Base-by-base conservation (phyloP, 1,140 invertebrate species). In the Procambarus virginalis region DNA sequence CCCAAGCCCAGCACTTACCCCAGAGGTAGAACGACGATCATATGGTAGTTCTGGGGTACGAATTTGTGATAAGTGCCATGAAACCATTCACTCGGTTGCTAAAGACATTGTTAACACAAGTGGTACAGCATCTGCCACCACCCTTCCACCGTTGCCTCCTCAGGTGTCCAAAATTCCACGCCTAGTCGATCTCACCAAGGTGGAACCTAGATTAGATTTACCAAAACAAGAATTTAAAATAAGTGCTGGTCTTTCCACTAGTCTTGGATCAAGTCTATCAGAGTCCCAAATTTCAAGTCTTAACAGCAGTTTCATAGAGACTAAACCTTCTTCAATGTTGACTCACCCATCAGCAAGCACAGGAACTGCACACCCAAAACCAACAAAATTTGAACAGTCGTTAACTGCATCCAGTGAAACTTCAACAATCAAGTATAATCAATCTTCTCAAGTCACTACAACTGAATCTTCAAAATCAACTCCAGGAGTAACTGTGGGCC, bases 61-160 rank as follows among this genome's bases (percentile, higher is more conserved):
- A 92, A 95, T 96, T 87, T 96, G 96, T 94, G 96, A 96, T 92
- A 96, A 96, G 91, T 96, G 96, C 93, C 95, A 95, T 92, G 95
- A 95, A 84, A 94, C 94, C 14, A 95, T 96, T 51, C 95, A 95
- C 64, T 94, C 93, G 68, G 93, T 95, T 88, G 95, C 95, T 34
- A 94, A 94, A 86, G 94, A 95, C 77, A 94, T 95, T 91, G 93
- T 94, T 4, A 93, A 91, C 58, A 92, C 86, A 4, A 89, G 75
- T 88, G 82, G 82, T 51, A 77, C 86, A 12, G 73, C 85, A 17
- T 83, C 88, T 84, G 78, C 86, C 46, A 80, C 91, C 12, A 64
- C 70, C 86, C 55, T 91, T 34, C 89, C 93, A 81, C 89, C 91
- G 22, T 75, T 90, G 46, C 92, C 91, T 10, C 90, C 89, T 34